Conservation (phyloP, 1,140 invertebrate genomes). For the Drosophila seguyi region DNA sequence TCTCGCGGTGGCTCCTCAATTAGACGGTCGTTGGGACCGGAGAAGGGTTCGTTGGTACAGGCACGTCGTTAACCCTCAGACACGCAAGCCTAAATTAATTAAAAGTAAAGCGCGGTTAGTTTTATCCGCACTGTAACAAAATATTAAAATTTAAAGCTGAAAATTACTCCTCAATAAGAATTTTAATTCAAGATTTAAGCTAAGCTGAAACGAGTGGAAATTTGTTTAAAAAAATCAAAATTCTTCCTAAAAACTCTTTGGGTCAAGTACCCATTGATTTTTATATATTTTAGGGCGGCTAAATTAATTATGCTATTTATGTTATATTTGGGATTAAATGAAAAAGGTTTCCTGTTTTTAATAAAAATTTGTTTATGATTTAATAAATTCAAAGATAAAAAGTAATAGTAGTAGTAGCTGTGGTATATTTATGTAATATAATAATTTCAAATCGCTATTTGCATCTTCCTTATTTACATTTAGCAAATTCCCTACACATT, state of each 20-base stretch:
- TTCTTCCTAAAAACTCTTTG: neutral
- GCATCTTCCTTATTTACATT: neutral
- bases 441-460: too few relatives aligned
- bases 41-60: constrained; percentile 13
- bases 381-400: too few relatives aligned
- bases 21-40: constrained; percentile 8
- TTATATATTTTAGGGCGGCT: neutral
- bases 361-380: neutral
- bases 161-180: neutral
- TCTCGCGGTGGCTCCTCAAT: constrained; percentile 28
- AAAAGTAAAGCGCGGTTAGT: constrained; percentile 16
- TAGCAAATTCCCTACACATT: neutral
- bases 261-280: neutral
- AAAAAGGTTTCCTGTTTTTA: neutral
- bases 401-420: too few relatives aligned
- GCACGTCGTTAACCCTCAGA: constrained; percentile 26
- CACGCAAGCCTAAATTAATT: constrained; percentile 33
- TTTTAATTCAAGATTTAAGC: neutral
- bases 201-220: neutral
- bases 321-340: neutral
- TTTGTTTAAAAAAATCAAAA: neutral
- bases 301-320: neutral
- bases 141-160: neutral
- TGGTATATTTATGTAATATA: too few relatives aligned
- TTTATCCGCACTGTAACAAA: constrained; percentile 4